Evolutionary conservation across 2,113 vertebrate species (phyloP), one percentile per base, ranked within the genome.

Genomic region (Albula goreensis): DNA sequence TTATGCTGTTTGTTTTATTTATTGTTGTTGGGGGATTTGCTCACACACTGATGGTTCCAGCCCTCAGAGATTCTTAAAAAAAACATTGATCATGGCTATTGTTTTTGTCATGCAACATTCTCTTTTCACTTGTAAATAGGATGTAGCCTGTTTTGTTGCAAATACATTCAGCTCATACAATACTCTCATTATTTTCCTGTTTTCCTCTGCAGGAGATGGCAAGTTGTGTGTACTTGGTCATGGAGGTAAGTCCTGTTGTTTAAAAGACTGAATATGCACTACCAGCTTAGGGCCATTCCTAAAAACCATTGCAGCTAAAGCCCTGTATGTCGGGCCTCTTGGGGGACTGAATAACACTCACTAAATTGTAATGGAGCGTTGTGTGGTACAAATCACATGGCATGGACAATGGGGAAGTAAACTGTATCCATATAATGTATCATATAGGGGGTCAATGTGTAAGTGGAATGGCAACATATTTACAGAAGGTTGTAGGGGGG

Each of bases 141-240:
- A 31, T 81, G 19, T 81, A 81, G 9, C 11, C 3, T 78, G 4
- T 41, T 48, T 78, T n/a, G n/a, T 31, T 13, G 4, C 22, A 6
- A 6, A 25, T 79, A 1, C 50, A 79, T 22, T 74, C 70, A 3
- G 11, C 22, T n/a, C n/a, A 74, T 31, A 22, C 70, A 5, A 0
- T 1, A 50, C 79, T 50, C 13, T 50, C 8, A 77, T 77, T 80
- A 48, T 80, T 12, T 5, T 48, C 51, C 41, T 90, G 89, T 86
- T 88, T 90, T 80, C 80, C 81, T 89, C 85, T 87, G 88, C 91
- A 99, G 98, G 98, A 99, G 87, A 94, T 97, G 91, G 97, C 97
- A 57, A 98, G 97, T 83, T 98, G 96, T n/a, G 97, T 99, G 85
- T 99, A 99, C 91, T 96, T 99, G 86, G 97, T 99, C 90, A 99